Conservation (phyloP, 2,113 vertebrate species). For the Puntigrus tetrazona region DNA sequence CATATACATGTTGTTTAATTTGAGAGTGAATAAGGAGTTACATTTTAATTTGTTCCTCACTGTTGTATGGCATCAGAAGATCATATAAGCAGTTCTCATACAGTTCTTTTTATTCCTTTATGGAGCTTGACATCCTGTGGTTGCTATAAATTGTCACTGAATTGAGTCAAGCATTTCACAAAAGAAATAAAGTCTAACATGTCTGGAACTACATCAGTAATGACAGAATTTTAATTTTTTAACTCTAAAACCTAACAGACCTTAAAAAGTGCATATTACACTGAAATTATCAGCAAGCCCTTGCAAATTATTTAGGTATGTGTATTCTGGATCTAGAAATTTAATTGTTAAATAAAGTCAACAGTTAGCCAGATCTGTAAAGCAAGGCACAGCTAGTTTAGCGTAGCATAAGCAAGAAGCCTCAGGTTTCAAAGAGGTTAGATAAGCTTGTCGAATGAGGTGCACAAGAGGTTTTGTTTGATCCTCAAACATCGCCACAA, state of each 20-base stretch:
- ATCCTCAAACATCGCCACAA: slow-evolving; percentile 12
- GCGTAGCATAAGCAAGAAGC: neutral
- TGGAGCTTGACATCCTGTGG: neutral
- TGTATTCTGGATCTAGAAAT: neutral
- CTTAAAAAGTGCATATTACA: neutral
- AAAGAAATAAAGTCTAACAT: neutral
- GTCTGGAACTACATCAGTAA: neutral
- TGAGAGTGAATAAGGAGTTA: neutral
- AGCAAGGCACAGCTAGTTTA: neutral
- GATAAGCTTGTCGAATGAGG: slow-evolving; percentile 28
- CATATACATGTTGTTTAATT: neutral
- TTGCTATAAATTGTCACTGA: neutral
- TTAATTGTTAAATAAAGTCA: neutral
- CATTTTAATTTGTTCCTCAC: neutral
- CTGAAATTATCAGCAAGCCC: neutral
- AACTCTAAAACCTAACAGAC: no score
- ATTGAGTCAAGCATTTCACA: no score
- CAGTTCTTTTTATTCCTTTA: neutral
- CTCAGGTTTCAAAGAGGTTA: slow-evolving; percentile 28
- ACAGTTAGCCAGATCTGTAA: neutral
- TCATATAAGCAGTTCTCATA: neutral
- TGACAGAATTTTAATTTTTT: no score
- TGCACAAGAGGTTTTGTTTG: neutral
- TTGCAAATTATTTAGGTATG: neutral
- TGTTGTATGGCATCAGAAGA: neutral